phyloP scores from a whole-genome alignment of 2,888 invertebrate genomes.

The Thysanoteuthis rhombus region DNA sequence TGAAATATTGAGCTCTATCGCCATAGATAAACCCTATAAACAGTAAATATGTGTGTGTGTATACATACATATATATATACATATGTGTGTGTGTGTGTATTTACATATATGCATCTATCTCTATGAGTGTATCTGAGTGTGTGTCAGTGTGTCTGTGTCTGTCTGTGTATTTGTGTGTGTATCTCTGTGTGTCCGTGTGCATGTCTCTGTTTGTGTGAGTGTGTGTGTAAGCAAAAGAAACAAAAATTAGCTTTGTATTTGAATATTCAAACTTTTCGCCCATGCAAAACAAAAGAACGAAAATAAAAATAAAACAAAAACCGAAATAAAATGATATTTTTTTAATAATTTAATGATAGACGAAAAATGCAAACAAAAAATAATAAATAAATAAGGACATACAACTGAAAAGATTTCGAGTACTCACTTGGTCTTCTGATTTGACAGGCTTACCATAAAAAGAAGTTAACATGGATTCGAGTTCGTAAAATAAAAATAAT shows the following conservation, averaged over 20 bases:
- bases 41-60: not conserved
- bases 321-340: not conserved
- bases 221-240: not conserved
- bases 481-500: not conserved
- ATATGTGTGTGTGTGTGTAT: not conserved
- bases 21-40: too few relatives aligned
- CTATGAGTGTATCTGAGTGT: not conserved
- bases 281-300: not conserved
- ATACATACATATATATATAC: not conserved
- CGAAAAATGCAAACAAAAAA: not conserved
- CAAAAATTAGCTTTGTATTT: not conserved
- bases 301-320: not conserved
- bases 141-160: not conserved
- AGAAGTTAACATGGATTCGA: not conserved
- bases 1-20: too few relatives aligned
- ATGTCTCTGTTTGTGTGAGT: not conserved
- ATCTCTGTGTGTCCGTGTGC: not conserved
- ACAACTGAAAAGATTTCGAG: not conserved
- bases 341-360: not conserved
- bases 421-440: not conserved
- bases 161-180: not conserved
- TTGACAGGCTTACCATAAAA: not conserved
- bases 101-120: not conserved
- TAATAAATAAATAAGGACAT: not conserved
- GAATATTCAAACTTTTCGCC: not conserved